phyloP scores from a whole-genome alignment of 2,113 vertebrate species.

The Marmota flaviventris region DNA sequence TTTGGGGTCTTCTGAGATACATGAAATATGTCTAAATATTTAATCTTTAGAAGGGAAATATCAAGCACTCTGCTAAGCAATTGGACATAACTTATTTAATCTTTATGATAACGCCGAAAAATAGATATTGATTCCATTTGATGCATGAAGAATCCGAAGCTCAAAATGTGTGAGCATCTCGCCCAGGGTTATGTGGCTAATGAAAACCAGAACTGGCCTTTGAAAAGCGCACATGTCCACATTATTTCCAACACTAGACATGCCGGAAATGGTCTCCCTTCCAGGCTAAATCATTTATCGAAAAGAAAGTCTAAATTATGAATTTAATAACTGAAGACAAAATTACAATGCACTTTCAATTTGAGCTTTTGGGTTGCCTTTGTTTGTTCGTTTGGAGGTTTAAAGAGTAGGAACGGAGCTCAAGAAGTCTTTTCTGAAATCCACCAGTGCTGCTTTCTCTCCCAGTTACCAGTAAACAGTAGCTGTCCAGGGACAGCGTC shows the following conservation, averaged over 20 bases:
- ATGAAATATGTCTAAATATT: constrained; percentile 52
- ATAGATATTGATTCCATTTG: background rate
- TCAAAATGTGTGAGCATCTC: background rate
- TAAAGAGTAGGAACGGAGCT: constrained; percentile 36
- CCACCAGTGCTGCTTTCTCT: background rate
- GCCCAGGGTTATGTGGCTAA: background rate
- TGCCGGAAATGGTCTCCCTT: background rate
- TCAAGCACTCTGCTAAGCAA: background rate
- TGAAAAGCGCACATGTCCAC: background rate
- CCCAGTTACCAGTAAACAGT: background rate
- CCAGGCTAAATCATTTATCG: constrained; percentile 46
- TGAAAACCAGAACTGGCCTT: background rate
- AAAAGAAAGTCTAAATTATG: constrained; percentile 55
- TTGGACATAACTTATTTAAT: constrained; percentile 26
- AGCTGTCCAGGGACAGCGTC: background rate
- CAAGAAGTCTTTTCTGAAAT: constrained; percentile 25
- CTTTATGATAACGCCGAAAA: constrained; percentile 12
- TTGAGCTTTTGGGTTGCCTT: constrained; percentile 32
- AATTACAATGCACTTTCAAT: constrained; percentile 57
- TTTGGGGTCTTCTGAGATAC: background rate
- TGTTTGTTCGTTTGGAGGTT: constrained; percentile 47
- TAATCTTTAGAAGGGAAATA: constrained; percentile 15
- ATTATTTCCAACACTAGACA: background rate
- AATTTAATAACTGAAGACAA: constrained; percentile 66
- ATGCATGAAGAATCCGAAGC: background rate